Evolutionary conservation across 2,888 invertebrate genomes (phyloP), one percentile per base, ranked within the genome.

Genomic region (Drosophila paucipuncta): DNA sequence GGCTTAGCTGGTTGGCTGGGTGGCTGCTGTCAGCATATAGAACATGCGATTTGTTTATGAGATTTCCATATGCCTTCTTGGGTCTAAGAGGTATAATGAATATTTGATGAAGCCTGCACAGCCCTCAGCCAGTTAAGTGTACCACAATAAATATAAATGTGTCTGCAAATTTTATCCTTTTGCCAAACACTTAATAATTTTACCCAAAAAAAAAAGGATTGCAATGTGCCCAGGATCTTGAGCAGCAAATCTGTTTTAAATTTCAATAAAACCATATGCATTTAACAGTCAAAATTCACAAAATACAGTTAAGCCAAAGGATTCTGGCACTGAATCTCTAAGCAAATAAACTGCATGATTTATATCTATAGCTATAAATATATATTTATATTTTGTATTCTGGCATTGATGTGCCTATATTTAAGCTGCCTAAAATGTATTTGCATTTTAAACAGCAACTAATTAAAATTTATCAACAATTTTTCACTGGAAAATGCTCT

Each of bases 11-110:
- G 10, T 22, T 55, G 49, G 13, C 25, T 41, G 66, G 43, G 41
- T 52, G 72, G 60, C 65, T 74, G 61, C 47, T 47, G 47, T 47
- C 47, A 47, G 47, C 47, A 47, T 28, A 47, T 54, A 28, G 37
- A 53, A 67, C 71, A 70, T 70, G 73, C 71, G 71, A 76, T 83
- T 82, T 83, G 76, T 72, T 83, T 76, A 73, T 72, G 76, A 67
- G 85, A 73, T 78, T 78, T 78, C 69, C 80, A 73, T 75, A 78
- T 67, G 69, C 59, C 76, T 61, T 31, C 35, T 22, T n/a, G 30
- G 30, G 57, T 22, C 50, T 33, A 58, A 66, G 54, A 58, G 63
- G 73, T 55, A 73, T 64, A 57, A 68, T 76, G 80, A 78, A 80
- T 78, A 79, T 73, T 76, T 76, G 50, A 76, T 80, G 61, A 57